Conservation (phyloP, 2,113 vertebrate genomes). For the Cromileptes altivelis region DNA sequence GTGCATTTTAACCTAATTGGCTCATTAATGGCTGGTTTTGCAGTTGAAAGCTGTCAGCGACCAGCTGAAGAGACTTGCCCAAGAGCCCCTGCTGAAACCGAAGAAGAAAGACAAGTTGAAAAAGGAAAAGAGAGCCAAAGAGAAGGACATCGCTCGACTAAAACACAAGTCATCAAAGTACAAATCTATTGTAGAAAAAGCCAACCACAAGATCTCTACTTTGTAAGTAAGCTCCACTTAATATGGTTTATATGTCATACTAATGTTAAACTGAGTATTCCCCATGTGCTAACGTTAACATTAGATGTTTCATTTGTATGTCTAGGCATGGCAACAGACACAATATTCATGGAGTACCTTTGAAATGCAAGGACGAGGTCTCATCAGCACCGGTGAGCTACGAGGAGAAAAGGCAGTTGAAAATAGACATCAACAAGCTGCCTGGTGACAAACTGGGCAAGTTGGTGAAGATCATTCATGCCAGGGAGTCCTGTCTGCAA, state of each 20-base stretch:
- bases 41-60: conserved; percentile 89
- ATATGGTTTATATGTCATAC: neutral
- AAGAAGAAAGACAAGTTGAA: conserved; percentile 87
- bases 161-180: conserved; percentile 65
- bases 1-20: conserved; percentile 1
- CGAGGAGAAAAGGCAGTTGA: conserved; percentile 91
- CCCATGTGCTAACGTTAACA: neutral
- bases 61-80: conserved; percentile 86
- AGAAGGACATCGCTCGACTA: conserved; percentile 69
- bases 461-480: conserved; percentile 90
- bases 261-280: neutral
- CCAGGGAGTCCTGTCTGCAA: conserved; percentile 85
- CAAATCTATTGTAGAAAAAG: conserved; percentile 71
- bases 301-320: conserved; percentile 1
- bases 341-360: conserved; percentile 43
- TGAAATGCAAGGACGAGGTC: conserved; percentile 82
- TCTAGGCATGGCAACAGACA: conserved; percentile 82
- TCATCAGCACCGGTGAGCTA: conserved; percentile 86
- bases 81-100: conserved; percentile 80
- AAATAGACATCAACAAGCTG: conserved; percentile 91
- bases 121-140: conserved; percentile 75
- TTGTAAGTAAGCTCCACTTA: conserved; percentile 79
- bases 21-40: conserved; percentile 29
- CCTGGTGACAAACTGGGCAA: conserved; percentile 90
- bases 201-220: conserved; percentile 76